Evolutionary conservation across 2,113 vertebrate genomes (phyloP).

Genomic region (Recurvirostra avosetta): DNA sequence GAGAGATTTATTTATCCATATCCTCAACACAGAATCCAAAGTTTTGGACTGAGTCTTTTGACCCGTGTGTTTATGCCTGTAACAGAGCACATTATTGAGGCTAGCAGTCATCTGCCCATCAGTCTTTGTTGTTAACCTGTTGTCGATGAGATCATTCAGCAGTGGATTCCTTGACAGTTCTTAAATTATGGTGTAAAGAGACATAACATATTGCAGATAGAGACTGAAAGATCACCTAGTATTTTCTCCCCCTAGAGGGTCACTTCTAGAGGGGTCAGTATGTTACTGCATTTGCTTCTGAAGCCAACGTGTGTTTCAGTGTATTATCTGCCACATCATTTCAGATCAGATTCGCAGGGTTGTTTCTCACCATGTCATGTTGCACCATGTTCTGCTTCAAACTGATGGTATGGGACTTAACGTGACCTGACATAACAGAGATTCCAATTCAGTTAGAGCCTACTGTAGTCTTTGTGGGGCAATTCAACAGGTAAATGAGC

Average conservation of each 20-base stretch:
- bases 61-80: rapidly evolving
- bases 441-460: not conserved
- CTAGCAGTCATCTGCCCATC: not conserved
- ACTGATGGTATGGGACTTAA: not conserved
- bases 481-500: not conserved
- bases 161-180: not conserved
- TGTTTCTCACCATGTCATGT: not conserved
- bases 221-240: not conserved
- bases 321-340: not conserved
- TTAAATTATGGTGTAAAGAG: not conserved
- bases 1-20: not conserved
- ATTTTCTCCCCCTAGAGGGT: not conserved
- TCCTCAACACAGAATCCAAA: not conserved
- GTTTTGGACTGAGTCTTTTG: not conserved
- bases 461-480: not conserved
- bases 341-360: not conserved
- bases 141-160: not conserved
- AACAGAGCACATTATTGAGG: not conserved
- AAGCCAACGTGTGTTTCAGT: not conserved
- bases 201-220: not conserved
- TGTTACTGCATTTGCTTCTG: not conserved
- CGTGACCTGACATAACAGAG: not conserved
- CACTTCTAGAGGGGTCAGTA: not conserved
- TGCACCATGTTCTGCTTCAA: not conserved
- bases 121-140: not conserved